Percentiles rank a stretch among this genome's conserved stretches.
Conservation (phyloP, 2,888 invertebrate species). For the Phyllotreta striolata region DNA sequence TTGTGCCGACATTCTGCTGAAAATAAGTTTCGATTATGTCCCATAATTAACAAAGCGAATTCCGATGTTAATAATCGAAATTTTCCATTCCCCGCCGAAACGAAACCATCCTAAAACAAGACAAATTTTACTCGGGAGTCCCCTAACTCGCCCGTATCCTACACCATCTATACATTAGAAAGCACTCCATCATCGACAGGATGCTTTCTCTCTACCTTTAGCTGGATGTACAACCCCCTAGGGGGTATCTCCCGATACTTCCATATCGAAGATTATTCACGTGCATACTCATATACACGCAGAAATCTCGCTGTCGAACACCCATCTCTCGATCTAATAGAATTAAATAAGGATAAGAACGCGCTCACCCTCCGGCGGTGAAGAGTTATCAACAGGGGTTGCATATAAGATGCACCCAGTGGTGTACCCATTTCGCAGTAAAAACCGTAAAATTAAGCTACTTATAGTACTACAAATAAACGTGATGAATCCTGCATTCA, state of each 20-base stretch:
- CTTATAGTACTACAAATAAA: too few relatives aligned
- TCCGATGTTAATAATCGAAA: too few relatives aligned
- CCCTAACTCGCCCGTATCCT: conserved; percentile 5
- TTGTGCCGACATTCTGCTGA: background rate
- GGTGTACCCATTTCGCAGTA: background rate
- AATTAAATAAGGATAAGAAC: conserved; percentile 31
- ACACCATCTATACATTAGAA: conserved; percentile 19
- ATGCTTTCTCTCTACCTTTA: conserved; percentile 14
- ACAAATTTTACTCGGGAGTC: conserved; percentile 10
- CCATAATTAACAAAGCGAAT: too few relatives aligned
- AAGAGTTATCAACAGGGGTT: conserved; percentile 35
- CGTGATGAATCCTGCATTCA: too few relatives aligned
- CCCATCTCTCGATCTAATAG: conserved; percentile 32
- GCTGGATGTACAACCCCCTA: conserved; percentile 14
- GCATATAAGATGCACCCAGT: conserved; percentile 12
- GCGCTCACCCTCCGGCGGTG: conserved; percentile 18
- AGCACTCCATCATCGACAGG: conserved; percentile 20
- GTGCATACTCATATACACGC: conserved; percentile 12
- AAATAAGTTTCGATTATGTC: background rate
- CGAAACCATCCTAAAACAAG: background rate
- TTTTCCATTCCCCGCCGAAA: too few relatives aligned
- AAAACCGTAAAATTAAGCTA: too few relatives aligned
- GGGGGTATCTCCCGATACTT: conserved; percentile 20
- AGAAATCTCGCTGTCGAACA: conserved; percentile 30
- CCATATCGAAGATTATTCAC: conserved; percentile 20